Evolutionary conservation across 2,797 vertebrate species (phyloP).

Genomic region (Cuniculus paca): DNA sequence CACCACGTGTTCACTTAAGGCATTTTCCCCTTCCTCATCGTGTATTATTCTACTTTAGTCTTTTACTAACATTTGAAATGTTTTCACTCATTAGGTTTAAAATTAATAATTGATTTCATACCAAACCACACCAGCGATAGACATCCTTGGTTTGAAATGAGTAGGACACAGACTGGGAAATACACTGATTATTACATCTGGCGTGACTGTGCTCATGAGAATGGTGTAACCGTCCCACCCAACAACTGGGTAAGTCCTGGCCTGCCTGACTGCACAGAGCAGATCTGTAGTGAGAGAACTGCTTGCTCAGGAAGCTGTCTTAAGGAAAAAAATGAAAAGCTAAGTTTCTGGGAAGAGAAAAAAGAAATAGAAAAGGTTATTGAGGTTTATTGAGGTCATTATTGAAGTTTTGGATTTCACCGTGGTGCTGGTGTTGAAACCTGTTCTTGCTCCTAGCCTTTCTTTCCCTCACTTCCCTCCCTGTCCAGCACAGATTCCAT

Average conservation of each 20-base stretch:
- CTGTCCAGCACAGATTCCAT: background rate
- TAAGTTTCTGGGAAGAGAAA: background rate
- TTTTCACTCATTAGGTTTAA: constrained; percentile 91
- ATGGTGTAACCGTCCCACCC: constrained; percentile 87
- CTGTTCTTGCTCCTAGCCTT: background rate
- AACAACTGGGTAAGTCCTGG: constrained; percentile 95
- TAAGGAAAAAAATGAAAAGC: background rate
- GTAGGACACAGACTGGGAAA: constrained; percentile 91
- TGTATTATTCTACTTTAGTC: background rate
- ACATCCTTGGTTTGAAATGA: constrained; percentile 97
- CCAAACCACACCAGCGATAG: constrained; percentile 98
- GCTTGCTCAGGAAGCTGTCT: background rate
- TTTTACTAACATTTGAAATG: constrained; percentile 30
- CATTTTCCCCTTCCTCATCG: background rate
- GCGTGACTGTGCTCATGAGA: constrained; percentile 89
- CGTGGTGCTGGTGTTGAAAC: background rate
- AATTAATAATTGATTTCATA: constrained; percentile 97
- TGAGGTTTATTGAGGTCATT: background rate
- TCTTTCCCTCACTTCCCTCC: background rate
- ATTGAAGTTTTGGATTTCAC: background rate
- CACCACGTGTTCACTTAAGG: background rate
- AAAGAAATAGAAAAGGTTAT: background rate
- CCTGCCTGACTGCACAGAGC: fast-evolving
- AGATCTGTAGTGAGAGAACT: background rate
- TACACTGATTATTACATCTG: constrained; percentile 97